phyloP scores from a whole-genome alignment of 92 coral and sea anemone genomes.

The Epizoanthus fatuus region DNA sequence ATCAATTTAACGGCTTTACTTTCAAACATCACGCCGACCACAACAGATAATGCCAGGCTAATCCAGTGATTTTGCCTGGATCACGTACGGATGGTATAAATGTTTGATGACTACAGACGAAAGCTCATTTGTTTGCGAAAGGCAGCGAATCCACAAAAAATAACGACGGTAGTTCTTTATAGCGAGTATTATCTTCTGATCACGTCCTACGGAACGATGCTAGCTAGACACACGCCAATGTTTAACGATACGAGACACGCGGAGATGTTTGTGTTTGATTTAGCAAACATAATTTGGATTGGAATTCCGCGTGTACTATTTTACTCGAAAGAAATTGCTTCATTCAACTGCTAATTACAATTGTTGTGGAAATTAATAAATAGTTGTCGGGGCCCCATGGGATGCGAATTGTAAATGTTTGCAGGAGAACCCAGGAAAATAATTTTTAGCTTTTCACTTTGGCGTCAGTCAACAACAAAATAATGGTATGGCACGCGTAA shows the following conservation, averaged over 20 bases:
- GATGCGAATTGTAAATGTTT: constrained; percentile 56
- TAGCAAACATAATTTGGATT: constrained; percentile 27
- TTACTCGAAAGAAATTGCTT: constrained; percentile 32
- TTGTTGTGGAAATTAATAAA: constrained; percentile 51
- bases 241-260: constrained; percentile 25
- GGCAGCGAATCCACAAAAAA: neutral
- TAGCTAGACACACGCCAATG: constrained; percentile 38
- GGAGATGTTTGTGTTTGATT: constrained; percentile 25
- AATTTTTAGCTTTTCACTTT: constrained; percentile 39
- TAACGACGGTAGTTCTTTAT: neutral
- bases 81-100: constrained; percentile 2
- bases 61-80: neutral
- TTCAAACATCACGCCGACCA: constrained; percentile 15
- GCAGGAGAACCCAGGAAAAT: constrained; percentile 25
- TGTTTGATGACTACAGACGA: neutral
- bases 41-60: neutral
- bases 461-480: constrained; percentile 52
- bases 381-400: constrained; percentile 64
- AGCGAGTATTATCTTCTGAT: neutral
- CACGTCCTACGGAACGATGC: neutral
- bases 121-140: neutral
- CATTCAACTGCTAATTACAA: constrained; percentile 71
- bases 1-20: constrained; percentile 10
- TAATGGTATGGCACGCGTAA: constrained; percentile 87
- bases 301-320: constrained; percentile 69